A percentile compares a stretch with the other conserved stretches of the same genome.
Conservation (phyloP, 2,888 invertebrate genomes). For the Cynaeus angustus region DNA sequence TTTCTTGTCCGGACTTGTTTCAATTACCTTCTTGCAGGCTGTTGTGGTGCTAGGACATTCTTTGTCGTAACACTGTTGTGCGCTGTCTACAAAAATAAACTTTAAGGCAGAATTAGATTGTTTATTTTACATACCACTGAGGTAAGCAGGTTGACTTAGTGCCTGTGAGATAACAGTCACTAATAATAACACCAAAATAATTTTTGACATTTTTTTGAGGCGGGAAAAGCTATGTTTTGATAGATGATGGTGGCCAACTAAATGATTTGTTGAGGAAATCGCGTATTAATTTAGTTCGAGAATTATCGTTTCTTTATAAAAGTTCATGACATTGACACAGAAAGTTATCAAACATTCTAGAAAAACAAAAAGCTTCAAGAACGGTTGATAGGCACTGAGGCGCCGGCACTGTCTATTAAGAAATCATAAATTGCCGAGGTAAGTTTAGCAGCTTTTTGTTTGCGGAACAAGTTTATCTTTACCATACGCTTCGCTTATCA, state of each 20-base stretch:
- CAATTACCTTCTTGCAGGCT: constrained; percentile 51
- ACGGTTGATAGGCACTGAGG: too few relatives aligned
- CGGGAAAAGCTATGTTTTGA: neutral
- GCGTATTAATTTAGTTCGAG: neutral
- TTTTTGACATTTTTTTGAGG: constrained; percentile 31
- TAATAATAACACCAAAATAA: constrained; percentile 18
- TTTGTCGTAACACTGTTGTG: constrained; percentile 49
- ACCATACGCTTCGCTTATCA: too few relatives aligned
- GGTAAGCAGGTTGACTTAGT: neutral
- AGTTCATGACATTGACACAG: constrained; percentile 26
- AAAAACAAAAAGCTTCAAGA: too few relatives aligned
- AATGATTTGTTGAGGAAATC: neutral
- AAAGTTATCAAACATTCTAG: constrained; percentile 5
- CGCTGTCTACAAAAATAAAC: neutral
- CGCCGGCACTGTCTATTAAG: too few relatives aligned
- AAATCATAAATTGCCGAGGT: too few relatives aligned
- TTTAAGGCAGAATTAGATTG: neutral
- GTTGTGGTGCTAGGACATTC: constrained; percentile 51
- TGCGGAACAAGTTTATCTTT: too few relatives aligned
- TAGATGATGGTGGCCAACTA: constrained; percentile 4
- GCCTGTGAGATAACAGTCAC: neutral
- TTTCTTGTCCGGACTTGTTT: constrained; percentile 52
- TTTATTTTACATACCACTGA: constrained; percentile 22
- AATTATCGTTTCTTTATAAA: neutral
- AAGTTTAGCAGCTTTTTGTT: too few relatives aligned